Conservation (phyloP, 2,797 vertebrate genomes). For the Hipposideros larvatus region DNA sequence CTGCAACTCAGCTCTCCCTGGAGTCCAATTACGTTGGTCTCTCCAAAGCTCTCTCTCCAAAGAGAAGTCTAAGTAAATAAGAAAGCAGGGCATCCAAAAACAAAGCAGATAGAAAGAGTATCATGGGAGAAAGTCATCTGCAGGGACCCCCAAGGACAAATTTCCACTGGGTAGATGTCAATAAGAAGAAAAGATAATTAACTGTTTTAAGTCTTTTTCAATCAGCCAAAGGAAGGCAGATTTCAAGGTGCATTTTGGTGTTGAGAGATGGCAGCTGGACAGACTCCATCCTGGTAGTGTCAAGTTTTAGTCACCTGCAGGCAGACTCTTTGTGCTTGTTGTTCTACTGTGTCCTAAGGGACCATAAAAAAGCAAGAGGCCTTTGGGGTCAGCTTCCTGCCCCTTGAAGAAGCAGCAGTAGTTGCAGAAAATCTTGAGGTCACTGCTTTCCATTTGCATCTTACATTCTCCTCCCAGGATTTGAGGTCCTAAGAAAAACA, state of each 20-base stretch:
- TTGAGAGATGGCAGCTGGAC: not conserved
- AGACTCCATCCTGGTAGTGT: not conserved
- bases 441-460: not conserved
- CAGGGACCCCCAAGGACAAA: not conserved
- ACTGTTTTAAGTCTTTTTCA: not conserved
- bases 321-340: not conserved
- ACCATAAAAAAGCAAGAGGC: not conserved
- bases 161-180: not conserved
- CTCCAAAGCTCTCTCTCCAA: slow-evolving; percentile 23
- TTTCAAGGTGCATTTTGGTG: not conserved
- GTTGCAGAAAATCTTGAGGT: not conserved
- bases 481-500: not conserved
- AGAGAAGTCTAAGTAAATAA: slow-evolving; percentile 3
- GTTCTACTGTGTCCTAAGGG: not conserved
- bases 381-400: not conserved
- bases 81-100: not conserved
- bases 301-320: too few species aligned
- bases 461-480: not conserved
- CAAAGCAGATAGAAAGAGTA: not conserved
- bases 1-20: slow-evolving; percentile 12
- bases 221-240: not conserved
- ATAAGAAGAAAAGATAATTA: not conserved
- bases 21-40: slow-evolving; percentile 72
- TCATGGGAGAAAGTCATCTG: not conserved
- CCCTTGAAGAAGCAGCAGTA: not conserved